phyloP scores from a whole-genome alignment of 2,888 invertebrate species.

The Argyresthia albistria region DNA sequence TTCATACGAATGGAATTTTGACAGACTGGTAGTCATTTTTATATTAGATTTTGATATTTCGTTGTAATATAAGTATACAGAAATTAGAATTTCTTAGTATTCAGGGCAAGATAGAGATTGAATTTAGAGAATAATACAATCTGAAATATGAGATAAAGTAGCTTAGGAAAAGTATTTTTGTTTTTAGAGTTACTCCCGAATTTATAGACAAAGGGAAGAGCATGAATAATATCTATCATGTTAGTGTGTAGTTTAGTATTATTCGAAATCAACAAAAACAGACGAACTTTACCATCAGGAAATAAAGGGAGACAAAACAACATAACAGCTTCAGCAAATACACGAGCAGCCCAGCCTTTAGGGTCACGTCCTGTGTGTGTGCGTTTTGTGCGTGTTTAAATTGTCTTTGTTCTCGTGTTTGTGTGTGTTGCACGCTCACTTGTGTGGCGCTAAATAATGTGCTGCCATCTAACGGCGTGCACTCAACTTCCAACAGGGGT shows the following conservation, averaged over 20 bases:
- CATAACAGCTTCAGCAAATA: slow-evolving; percentile 61
- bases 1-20: not conserved
- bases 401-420: slow-evolving; percentile 73
- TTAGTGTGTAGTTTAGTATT: slow-evolving; percentile 20
- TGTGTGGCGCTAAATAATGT: slow-evolving; percentile 66
- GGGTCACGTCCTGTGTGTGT: slow-evolving; percentile 57
- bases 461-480: slow-evolving; percentile 67
- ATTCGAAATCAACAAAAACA: slow-evolving; percentile 17
- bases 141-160: not conserved
- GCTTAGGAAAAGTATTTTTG: slow-evolving; percentile 3
- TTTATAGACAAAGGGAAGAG: slow-evolving; percentile 51
- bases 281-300: slow-evolving; percentile 16
- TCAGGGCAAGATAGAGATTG: too few relatives aligned
- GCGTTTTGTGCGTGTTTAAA: slow-evolving; percentile 71
- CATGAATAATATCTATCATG: slow-evolving; percentile 38
- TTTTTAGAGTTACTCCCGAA: slow-evolving; percentile 33
- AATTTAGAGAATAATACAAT: too few relatives aligned
- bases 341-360: slow-evolving; percentile 49
- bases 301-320: not conserved
- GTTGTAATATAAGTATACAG: too few relatives aligned
- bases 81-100: too few relatives aligned
- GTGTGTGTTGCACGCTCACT: slow-evolving; percentile 74
- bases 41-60: too few relatives aligned
- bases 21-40: too few relatives aligned
- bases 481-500: slow-evolving; percentile 76